Evolutionary conservation across 2,888 invertebrate species (phyloP).

Genomic region (Carterocephalus palaemon): DNA sequence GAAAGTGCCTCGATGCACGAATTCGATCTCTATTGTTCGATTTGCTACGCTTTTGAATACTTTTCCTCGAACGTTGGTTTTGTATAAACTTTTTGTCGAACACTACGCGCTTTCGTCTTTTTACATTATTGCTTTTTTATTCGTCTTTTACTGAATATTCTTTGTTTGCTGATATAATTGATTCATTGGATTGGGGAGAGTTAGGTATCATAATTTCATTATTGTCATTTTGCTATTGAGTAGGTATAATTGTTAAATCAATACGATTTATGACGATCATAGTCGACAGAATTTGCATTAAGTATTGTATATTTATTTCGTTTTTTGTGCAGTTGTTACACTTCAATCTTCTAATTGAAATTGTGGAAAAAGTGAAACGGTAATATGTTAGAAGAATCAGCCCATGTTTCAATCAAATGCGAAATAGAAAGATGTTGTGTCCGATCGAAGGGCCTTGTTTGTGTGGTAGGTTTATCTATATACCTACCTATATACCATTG

Average conservation of each 20-base stretch:
- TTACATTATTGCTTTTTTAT: constrained; percentile 3
- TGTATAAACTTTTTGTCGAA: constrained; percentile 22
- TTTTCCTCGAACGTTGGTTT: constrained; percentile 10
- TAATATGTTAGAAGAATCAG: too few relatives aligned
- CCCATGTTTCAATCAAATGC: too few relatives aligned
- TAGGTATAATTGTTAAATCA: background rate
- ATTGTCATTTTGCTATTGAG: background rate
- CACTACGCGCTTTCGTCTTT: constrained; percentile 30
- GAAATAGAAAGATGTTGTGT: too few relatives aligned
- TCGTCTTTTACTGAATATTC: constrained; percentile 4
- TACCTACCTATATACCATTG: too few relatives aligned
- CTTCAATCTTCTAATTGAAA: too few relatives aligned
- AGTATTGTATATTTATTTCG: too few relatives aligned
- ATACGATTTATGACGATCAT: constrained; percentile 1
- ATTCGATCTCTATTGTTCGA: constrained; percentile 32
- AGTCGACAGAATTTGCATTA: too few relatives aligned
- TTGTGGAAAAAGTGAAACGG: too few relatives aligned
- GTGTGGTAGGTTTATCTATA: too few relatives aligned
- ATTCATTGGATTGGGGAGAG: constrained; percentile 16
- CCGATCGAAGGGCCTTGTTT: too few relatives aligned
- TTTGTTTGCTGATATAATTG: constrained; percentile 15
- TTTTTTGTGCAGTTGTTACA: too few relatives aligned
- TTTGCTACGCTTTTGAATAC: constrained; percentile 29
- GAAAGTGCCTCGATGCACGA: constrained; percentile 45
- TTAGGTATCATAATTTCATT: constrained; percentile 8